phyloP scores from a whole-genome alignment of 2,888 invertebrate species.

The Caenorhabditis panamensis region DNA sequence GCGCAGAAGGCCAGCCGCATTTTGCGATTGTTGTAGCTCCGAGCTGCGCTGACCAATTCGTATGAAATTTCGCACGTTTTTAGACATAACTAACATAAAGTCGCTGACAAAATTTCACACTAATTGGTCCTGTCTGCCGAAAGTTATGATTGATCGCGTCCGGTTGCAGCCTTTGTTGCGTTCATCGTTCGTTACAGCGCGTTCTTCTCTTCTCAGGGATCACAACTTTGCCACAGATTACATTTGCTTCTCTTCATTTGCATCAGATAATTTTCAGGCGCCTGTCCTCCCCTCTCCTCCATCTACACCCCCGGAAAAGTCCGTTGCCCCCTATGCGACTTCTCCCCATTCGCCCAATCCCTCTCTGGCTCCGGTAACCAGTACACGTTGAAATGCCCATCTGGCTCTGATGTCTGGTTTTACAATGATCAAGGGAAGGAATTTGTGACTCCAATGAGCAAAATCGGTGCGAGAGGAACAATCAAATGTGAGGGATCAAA shows the following conservation, averaged over 20 bases:
- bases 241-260: too few species aligned
- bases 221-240: too few species aligned
- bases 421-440: constrained; percentile 40
- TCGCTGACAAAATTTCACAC: too few species aligned
- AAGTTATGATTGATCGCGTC: too few species aligned
- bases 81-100: too few species aligned
- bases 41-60: too few species aligned
- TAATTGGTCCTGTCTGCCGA: not conserved
- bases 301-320: constrained; percentile 22
- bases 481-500: constrained; percentile 46
- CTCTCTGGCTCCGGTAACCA: constrained; percentile 25
- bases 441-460: constrained; percentile 38
- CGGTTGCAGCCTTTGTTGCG: too few species aligned
- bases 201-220: too few species aligned
- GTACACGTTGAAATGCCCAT: constrained; percentile 38
- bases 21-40: too few species aligned
- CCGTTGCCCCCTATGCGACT: constrained; percentile 44
- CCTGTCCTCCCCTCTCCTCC: constrained; percentile 18
- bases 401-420: constrained; percentile 35
- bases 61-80: too few species aligned
- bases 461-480: constrained; percentile 30
- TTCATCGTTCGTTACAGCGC: too few species aligned
- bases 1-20: too few species aligned
- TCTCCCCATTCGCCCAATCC: constrained; percentile 5
- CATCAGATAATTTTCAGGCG: constrained; percentile 32